Percentiles rank a stretch among this genome's conserved stretches.
Conservation (phyloP, 2,888 invertebrate species). For the Spilarctia lutea region DNA sequence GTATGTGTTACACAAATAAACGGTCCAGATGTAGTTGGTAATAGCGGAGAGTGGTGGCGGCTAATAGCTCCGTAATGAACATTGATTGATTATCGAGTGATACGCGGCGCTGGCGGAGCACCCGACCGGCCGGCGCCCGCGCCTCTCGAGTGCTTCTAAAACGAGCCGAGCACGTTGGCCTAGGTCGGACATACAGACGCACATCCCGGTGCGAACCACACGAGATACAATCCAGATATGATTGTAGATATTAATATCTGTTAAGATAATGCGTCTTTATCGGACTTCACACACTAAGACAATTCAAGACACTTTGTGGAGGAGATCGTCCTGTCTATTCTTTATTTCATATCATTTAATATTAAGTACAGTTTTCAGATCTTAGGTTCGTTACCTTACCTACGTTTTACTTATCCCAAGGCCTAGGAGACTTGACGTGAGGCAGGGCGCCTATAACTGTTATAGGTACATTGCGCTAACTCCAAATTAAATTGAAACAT, state of each 20-base stretch:
- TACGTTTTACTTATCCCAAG: background rate
- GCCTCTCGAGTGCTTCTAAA: conserved; percentile 70
- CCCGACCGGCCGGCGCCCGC: conserved; percentile 48
- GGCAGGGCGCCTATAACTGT: too few species aligned
- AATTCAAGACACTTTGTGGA: background rate
- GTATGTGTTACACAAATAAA: conserved; percentile 40
- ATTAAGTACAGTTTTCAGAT: background rate
- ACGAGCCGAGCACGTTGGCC: conserved; percentile 56
- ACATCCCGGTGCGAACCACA: conserved; percentile 23
- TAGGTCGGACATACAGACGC: conserved; percentile 60
- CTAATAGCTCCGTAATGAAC: conserved; percentile 58
- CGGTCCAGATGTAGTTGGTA: conserved; percentile 24
- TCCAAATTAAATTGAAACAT: too few species aligned
- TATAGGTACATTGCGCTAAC: too few species aligned
- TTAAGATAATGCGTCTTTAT: conserved; percentile 10
- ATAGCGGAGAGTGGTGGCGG: conserved; percentile 19
- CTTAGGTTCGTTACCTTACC: background rate
- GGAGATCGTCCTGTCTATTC: background rate
- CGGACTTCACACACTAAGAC: background rate
- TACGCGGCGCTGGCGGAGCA: conserved; percentile 51
- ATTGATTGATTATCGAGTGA: conserved; percentile 75
- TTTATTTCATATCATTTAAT: background rate
- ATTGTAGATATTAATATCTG: conserved; percentile 17
- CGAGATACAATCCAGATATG: conserved; percentile 27
- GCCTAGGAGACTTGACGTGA: too few species aligned